These are phyloP conservation scores for Enteromius unitaeniatus DNA, from an alignment of 2,797 vertebrate genomes.

Conservation along the genomic window DNA sequence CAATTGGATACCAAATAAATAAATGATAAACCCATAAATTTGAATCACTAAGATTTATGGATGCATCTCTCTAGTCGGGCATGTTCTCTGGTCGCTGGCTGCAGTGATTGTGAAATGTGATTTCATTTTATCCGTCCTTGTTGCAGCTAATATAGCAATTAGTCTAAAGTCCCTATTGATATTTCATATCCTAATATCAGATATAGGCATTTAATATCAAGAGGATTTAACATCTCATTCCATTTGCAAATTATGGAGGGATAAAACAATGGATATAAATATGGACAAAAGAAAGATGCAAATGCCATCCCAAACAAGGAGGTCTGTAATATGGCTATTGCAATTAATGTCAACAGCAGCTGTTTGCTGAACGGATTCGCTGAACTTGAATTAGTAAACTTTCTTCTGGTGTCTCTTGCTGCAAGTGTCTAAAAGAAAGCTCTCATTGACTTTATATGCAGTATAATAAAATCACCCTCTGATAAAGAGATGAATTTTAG, in stretches of 20 bases:
- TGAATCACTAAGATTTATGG: slow-evolving; percentile 11
- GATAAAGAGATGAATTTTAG: slow-evolving; percentile 1
- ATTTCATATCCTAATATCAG: slow-evolving; percentile 15
- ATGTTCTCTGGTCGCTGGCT: not conserved
- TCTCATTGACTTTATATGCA: not conserved
- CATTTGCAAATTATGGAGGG: not conserved
- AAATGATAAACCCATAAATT: slow-evolving; percentile 3
- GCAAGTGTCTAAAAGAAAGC: not conserved
- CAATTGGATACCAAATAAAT: slow-evolving; percentile 12
- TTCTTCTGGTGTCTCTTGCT: not conserved
- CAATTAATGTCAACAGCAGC: not conserved
- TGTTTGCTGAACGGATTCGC: not conserved
- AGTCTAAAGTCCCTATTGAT: slow-evolving; percentile 30
- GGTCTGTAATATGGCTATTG: not conserved
- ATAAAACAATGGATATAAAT: not conserved
- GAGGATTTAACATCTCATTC: slow-evolving; percentile 32
- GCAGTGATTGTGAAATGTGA: slow-evolving; percentile 23
- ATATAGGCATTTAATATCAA: slow-evolving; percentile 29
- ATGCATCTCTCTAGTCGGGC: not conserved
- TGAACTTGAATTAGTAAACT: not conserved
- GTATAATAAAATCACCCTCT: slow-evolving; percentile 19
- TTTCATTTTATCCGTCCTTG: slow-evolving; percentile 11
- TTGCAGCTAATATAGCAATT: slow-evolving; percentile 23
- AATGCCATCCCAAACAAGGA: not conserved
- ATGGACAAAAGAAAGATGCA: not conserved